A percentile compares a stretch with the other conserved stretches of the same genome.
phyloP scores from a whole-genome alignment of 2,797 vertebrate species.

The Hypotaenidia philippensis region DNA sequence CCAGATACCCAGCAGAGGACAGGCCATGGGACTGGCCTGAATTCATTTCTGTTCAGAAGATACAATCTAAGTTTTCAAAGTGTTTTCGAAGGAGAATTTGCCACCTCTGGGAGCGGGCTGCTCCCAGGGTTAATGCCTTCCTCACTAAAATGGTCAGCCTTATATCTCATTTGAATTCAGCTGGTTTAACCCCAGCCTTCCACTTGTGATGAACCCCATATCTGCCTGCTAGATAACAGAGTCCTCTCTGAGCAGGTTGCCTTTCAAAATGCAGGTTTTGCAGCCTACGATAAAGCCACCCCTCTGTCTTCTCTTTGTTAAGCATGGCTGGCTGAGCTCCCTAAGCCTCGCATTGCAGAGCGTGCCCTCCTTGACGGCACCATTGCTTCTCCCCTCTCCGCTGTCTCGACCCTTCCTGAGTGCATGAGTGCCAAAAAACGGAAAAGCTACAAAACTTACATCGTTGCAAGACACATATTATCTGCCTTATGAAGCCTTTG shows the following conservation, averaged over 20 bases:
- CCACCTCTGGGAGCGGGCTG: neutral
- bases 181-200: neutral
- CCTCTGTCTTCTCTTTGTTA: neutral
- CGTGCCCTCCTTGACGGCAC: fast-evolving
- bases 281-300: neutral
- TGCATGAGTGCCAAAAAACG: neutral
- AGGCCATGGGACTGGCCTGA: neutral
- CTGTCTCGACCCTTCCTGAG: neutral
- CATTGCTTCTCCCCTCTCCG: fast-evolving
- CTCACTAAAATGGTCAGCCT: neutral
- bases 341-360: neutral
- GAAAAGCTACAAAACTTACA: neutral
- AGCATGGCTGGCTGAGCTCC: neutral
- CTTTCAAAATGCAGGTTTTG: neutral
- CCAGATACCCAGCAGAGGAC: neutral
- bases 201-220: neutral
- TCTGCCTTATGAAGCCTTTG: neutral
- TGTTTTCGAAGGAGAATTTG: neutral
- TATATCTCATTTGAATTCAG: neutral
- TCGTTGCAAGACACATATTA: neutral
- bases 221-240: neutral
- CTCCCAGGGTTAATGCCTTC: neutral
- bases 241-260: neutral
- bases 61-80: neutral
- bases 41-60: neutral